phyloP scores from a whole-genome alignment of 2,888 invertebrate genomes.

The Ischnus inquisitorius region DNA sequence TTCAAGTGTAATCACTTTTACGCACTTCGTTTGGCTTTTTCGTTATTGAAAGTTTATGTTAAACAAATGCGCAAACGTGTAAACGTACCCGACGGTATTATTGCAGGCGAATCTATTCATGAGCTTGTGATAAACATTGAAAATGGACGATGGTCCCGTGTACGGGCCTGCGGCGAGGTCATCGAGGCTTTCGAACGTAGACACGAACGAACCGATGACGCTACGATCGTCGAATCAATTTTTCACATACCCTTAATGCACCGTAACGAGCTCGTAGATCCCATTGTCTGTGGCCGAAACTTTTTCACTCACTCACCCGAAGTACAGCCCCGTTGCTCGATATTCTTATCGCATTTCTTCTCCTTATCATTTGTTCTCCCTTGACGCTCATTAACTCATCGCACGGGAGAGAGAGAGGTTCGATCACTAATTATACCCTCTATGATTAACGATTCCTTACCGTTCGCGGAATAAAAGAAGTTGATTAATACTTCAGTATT shows the following conservation, averaged over 20 bases:
- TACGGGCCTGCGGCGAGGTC: background rate
- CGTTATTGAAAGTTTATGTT: background rate
- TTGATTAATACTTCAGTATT: constrained; percentile 34
- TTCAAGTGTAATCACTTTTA: background rate
- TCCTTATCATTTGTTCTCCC: constrained; percentile 45
- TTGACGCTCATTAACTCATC: constrained; percentile 37
- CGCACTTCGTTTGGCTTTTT: background rate
- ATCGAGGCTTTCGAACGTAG: background rate
- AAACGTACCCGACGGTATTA: background rate
- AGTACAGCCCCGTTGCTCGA: background rate
- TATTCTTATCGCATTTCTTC: constrained; percentile 52
- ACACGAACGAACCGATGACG: too few relatives aligned
- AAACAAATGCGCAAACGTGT: background rate
- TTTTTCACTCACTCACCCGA: constrained; percentile 42
- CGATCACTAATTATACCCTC: constrained; percentile 51
- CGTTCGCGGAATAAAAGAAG: constrained; percentile 10
- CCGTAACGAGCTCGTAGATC: background rate
- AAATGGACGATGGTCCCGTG: background rate
- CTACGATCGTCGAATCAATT: background rate
- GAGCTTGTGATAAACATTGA: background rate
- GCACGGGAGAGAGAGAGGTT: background rate
- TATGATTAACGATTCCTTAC: constrained; percentile 49
- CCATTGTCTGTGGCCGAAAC: background rate
- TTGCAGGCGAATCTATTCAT: background rate
- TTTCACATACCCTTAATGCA: background rate